Conservation (phyloP, 37 sponge, comb jelly and placozoan genomes). For the Chondrosia reniformis region DNA sequence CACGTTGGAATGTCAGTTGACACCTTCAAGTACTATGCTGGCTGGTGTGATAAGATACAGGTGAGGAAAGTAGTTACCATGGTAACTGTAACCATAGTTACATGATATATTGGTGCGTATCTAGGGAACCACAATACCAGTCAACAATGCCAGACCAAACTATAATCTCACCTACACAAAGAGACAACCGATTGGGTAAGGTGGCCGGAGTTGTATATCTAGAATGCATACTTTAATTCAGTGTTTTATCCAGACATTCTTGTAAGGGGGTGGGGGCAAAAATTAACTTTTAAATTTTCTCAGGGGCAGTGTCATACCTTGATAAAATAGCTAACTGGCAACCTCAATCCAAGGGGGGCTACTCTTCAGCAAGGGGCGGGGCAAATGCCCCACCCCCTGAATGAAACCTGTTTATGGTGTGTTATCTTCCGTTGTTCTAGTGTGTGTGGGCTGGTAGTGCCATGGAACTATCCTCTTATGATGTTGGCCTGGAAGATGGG, state of each 20-base stretch:
- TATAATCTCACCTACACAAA: slow-evolving; percentile 80
- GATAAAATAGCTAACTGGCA: too few relatives aligned
- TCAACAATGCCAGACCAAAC: slow-evolving; percentile 91
- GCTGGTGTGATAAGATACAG: slow-evolving; percentile 97
- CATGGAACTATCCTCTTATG: slow-evolving; percentile 97
- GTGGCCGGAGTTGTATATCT: too few relatives aligned
- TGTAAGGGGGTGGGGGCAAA: too few relatives aligned
- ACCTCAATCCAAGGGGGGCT: too few relatives aligned
- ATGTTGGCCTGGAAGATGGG: slow-evolving; percentile 94
- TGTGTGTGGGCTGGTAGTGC: slow-evolving; percentile 83
- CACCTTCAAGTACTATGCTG: slow-evolving; percentile 93
- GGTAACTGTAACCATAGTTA: not conserved
- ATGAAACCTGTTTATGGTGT: too few relatives aligned
- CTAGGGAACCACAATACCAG: slow-evolving; percentile 81
- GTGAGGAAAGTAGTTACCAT: slow-evolving; percentile 21
- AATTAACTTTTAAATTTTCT: too few relatives aligned
- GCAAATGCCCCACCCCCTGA: too few relatives aligned
- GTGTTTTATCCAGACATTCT: too few relatives aligned
- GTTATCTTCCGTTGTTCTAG: slow-evolving; percentile 16
- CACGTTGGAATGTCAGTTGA: slow-evolving; percentile 95
- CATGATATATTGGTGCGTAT: not conserved
- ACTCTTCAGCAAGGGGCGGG: too few relatives aligned
- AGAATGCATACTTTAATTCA: too few relatives aligned
- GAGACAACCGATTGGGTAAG: slow-evolving; percentile 86
- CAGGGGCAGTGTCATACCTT: too few relatives aligned